Percentiles rank a stretch among this genome's conserved stretches.
Evolutionary conservation across 2,113 vertebrate species (phyloP).

Genomic region (Salvator merianae): DNA sequence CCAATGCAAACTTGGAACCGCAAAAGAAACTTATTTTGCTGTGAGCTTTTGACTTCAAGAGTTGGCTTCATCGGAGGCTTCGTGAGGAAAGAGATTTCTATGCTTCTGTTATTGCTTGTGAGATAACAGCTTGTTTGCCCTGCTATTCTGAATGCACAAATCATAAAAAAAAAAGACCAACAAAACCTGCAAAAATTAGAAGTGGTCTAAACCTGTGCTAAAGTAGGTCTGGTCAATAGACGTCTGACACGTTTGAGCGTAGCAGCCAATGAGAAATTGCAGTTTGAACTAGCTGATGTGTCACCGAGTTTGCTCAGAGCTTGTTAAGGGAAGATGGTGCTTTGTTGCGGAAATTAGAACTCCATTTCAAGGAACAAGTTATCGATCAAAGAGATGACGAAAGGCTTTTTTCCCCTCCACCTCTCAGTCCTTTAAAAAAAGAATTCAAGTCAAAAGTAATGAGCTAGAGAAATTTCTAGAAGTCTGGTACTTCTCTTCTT

Average conservation of each 20-base stretch:
- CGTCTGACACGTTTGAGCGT: not conserved
- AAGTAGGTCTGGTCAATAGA: slow-evolving; percentile 39
- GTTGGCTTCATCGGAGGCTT: not conserved
- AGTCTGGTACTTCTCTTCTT: rapidly evolving
- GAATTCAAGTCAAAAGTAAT: not conserved
- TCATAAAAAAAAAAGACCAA: not conserved
- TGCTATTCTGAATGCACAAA: not conserved
- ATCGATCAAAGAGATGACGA: not conserved
- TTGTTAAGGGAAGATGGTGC: slow-evolving; percentile 42
- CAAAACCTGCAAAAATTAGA: slow-evolving; percentile 6
- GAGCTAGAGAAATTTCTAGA: not conserved
- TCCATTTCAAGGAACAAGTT: not conserved
- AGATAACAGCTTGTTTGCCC: rapidly evolving
- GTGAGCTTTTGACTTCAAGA: no score
- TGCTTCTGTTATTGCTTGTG: not conserved
- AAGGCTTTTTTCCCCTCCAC: not conserved
- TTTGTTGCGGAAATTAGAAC: not conserved
- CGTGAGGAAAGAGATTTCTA: not conserved
- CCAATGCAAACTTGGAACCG: not conserved
- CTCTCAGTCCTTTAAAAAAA: no score
- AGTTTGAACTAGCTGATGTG: not conserved
- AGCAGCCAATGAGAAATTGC: not conserved
- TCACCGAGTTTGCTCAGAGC: not conserved
- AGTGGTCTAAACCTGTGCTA: not conserved
- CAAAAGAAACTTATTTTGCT: no score